phyloP scores from a whole-genome alignment of 2,888 invertebrate genomes.

The Habroteleia sp. region DNA sequence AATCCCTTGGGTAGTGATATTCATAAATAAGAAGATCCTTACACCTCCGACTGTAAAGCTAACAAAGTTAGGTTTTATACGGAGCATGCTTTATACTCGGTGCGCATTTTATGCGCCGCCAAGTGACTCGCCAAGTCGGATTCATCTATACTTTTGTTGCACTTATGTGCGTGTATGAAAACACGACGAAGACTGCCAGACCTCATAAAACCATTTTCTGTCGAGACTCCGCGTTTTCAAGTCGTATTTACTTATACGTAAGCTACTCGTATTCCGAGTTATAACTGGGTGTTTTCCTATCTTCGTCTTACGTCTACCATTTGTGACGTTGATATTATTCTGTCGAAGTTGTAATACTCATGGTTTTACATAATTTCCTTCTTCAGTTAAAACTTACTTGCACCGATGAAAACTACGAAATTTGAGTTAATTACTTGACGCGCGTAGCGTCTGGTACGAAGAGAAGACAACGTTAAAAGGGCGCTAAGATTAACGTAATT shows the following conservation, averaged over 20 bases:
- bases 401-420: conserved; percentile 40
- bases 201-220: conserved; percentile 62
- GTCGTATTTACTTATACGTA: conserved; percentile 46
- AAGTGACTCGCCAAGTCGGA: conserved; percentile 38
- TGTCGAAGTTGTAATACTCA: conserved; percentile 47
- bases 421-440: conserved; percentile 45
- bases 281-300: conserved; percentile 24
- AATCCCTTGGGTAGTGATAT: conserved; percentile 53
- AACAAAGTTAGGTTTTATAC: conserved; percentile 72
- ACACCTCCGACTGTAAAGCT: conserved; percentile 65
- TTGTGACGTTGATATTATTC: conserved; percentile 18
- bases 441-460: conserved; percentile 16
- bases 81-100: conserved; percentile 54
- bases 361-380: conserved; percentile 61
- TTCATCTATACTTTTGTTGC: conserved; percentile 52
- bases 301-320: conserved; percentile 36
- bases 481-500: conserved; percentile 39
- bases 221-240: conserved; percentile 50
- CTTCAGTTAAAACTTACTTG: conserved; percentile 28
- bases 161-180: conserved; percentile 41
- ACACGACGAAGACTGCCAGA: conserved; percentile 44
- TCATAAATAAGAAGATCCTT: conserved; percentile 63
- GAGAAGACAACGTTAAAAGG: conserved; percentile 30
- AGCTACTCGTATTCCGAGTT: conserved; percentile 31
- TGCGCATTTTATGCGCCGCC: conserved; percentile 45